Conservation (phyloP, 2,888 invertebrate genomes). For the Argyresthia albistria region DNA sequence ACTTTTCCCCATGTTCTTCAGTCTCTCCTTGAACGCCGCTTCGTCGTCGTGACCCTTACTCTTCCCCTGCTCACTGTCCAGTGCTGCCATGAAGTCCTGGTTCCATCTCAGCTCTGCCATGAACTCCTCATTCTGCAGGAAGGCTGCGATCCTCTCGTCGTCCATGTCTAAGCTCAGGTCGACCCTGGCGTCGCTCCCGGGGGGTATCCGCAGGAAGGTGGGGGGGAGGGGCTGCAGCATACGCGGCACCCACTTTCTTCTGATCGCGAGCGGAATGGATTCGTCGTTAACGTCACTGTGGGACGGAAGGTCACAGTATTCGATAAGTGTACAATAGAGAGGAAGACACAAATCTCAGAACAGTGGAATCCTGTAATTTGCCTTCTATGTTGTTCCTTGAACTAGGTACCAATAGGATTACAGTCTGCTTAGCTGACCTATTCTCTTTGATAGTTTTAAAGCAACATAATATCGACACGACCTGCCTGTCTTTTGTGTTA, state of each 20-base stretch:
- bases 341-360: no score
- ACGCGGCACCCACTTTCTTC: slow-evolving; percentile 83
- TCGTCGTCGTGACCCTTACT: slow-evolving; percentile 72
- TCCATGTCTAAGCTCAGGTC: slow-evolving; percentile 77
- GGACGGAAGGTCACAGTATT: slow-evolving; percentile 14
- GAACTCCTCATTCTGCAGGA: slow-evolving; percentile 93
- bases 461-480: no score
- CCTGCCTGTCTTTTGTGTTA: no score
- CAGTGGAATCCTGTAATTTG: no score
- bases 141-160: slow-evolving; percentile 88
- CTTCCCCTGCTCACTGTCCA: slow-evolving; percentile 81
- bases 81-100: slow-evolving; percentile 87
- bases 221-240: slow-evolving; percentile 84
- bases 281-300: slow-evolving; percentile 54
- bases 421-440: no score
- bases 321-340: no score
- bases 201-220: slow-evolving; percentile 80
- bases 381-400: no score
- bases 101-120: slow-evolving; percentile 89
- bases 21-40: slow-evolving; percentile 82
- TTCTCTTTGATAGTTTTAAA: no score
- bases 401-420: no score
- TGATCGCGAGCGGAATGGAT: slow-evolving; percentile 50
- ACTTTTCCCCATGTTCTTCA: slow-evolving; percentile 88
- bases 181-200: slow-evolving; percentile 56